Conservation (phyloP, 2,113 vertebrate species). For the Redunca redunca region DNA sequence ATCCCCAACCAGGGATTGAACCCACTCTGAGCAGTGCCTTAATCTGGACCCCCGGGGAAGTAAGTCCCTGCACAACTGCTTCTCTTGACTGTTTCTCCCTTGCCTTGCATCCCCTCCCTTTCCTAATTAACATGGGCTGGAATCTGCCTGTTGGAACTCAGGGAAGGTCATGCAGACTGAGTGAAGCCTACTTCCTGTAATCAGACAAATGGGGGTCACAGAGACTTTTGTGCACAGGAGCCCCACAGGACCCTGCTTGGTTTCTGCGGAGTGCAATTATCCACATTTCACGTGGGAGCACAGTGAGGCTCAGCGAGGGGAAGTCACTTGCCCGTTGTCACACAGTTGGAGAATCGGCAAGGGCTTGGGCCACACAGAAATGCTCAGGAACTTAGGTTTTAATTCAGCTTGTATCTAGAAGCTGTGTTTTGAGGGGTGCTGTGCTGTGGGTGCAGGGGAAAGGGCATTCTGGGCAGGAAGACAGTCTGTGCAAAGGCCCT, state of each 20-base stretch:
- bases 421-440: not conserved
- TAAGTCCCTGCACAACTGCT: not conserved
- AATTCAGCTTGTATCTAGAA: not conserved
- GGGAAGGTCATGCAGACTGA: not conserved
- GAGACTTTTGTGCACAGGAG: not conserved
- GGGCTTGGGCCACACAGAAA: not conserved
- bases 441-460: not conserved
- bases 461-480: not conserved
- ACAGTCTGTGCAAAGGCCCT: not conserved
- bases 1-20: not conserved
- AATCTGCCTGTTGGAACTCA: not conserved
- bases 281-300: not conserved
- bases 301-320: not conserved
- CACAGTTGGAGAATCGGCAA: not conserved
- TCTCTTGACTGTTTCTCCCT: not conserved
- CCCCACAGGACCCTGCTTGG: not conserved
- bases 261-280: rapidly evolving
- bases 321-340: not conserved
- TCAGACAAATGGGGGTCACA: not conserved
- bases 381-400: not conserved
- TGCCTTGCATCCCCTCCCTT: not conserved
- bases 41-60: not conserved
- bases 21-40: not conserved
- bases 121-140: not conserved
- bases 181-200: not conserved